Evolutionary conservation across 2,888 invertebrate genomes (phyloP), one percentile per base, ranked within the genome.

Genomic region (Acheta domesticus): DNA sequence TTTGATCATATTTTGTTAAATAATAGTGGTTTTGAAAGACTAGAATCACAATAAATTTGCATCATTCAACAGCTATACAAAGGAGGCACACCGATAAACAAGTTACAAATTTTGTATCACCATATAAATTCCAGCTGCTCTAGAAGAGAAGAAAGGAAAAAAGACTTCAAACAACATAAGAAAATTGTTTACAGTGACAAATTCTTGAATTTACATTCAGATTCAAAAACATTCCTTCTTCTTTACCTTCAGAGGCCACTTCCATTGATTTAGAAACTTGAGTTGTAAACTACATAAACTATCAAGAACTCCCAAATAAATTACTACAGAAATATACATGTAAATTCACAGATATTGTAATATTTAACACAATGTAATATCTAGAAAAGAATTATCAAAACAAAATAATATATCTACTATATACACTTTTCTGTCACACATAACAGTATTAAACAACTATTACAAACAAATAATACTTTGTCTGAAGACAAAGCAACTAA

Each of bases 31-130:
- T 62, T 62, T 62, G 62, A 62, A 62, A 62, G 62, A 62, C 62
- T 62, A 62, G 62, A 62, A 62, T 62, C 62, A 62, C 62, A 62
- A 19, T 62, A n/a, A 62, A 62, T n/a, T 62, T 62, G 62, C 62
- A 62, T 36, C 36, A 36, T 36, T 36, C 36, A 36, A 36, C 36
- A 36, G 36, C 36, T 36, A 36, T 36, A 36, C 36, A 36, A 36
- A 36, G 36, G 36, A 36, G 36, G 36, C 36, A 36, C 36, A 36
- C 36, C 8, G 36, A 36, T 36, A 36, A 36, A 36, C 36, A 36
- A 36, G 36, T 36, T 36, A 36, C 36, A 36, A 36, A 36, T 36
- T 36, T 36, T 36, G 36, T 36, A 36, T 36, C 36, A 36, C 36
- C 36, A 36, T 36, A 36, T 8, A 36, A 36, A 36, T 36, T 36